Conservation (phyloP, 2,797 vertebrate species). For the Lycodopsis pacificus region DNA sequence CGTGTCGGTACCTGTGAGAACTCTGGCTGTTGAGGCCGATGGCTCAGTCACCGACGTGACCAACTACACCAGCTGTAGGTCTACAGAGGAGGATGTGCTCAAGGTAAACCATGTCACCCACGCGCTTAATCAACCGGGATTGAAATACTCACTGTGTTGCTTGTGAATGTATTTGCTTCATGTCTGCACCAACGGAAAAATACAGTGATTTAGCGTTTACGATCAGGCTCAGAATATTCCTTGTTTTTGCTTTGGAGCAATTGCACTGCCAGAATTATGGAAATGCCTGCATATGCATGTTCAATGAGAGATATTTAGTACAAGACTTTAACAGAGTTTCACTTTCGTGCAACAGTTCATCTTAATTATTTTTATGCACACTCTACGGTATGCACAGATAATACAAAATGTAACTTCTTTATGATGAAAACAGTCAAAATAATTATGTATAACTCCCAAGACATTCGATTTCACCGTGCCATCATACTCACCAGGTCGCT, state of each 20-base stretch:
- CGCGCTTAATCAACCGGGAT: neutral
- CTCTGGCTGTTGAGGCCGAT: constrained; percentile 89
- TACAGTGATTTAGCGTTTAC: neutral
- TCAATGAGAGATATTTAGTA: neutral
- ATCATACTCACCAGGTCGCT: constrained; percentile 30
- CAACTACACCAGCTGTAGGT: constrained; percentile 88
- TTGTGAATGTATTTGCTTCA: neutral
- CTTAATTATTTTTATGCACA: neutral
- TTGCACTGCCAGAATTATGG: neutral
- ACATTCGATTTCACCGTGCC: neutral
- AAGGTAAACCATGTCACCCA: constrained; percentile 81
- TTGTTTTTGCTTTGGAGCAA: neutral
- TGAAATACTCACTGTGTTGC: neutral
- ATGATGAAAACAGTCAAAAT: constrained; percentile 10
- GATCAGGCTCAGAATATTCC: neutral
- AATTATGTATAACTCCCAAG: neutral
- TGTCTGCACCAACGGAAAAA: constrained; percentile 1
- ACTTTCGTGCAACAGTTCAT: neutral
- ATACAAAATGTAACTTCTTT: constrained; percentile 6
- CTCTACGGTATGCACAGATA: neutral
- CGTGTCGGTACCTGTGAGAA: constrained; percentile 87
- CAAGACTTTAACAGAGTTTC: neutral
- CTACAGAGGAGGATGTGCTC: constrained; percentile 87
- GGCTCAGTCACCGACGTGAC: constrained; percentile 90
- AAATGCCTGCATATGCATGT: neutral